Conservation (phyloP, 1,140 invertebrate genomes). For the Zaprionus africanus region DNA sequence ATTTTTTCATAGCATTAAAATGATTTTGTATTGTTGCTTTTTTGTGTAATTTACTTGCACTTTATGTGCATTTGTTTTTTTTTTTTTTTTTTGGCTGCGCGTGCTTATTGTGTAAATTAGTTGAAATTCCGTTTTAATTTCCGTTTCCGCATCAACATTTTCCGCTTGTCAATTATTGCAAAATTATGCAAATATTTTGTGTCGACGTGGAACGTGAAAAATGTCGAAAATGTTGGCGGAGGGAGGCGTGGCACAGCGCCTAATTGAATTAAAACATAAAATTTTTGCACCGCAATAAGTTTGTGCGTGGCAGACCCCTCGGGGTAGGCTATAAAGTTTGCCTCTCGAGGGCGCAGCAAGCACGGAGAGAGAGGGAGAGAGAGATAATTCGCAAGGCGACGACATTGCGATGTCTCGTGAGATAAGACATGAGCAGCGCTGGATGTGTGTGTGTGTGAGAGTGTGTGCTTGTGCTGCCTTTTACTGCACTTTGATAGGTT, state of each 20-base stretch:
- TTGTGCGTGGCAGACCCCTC: slow-evolving; percentile 33
- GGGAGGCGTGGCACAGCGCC: slow-evolving; percentile 38
- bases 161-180: slow-evolving; percentile 80
- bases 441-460: slow-evolving; percentile 2
- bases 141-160: slow-evolving; percentile 77
- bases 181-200: slow-evolving; percentile 78
- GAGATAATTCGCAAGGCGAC: slow-evolving; percentile 11
- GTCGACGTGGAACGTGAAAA: slow-evolving; percentile 44
- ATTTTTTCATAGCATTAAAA: slow-evolving; percentile 7
- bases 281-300: slow-evolving; percentile 74
- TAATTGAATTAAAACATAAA: slow-evolving; percentile 82
- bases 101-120: slow-evolving; percentile 53
- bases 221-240: slow-evolving; percentile 59
- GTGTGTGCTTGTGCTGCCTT: slow-evolving; percentile 2
- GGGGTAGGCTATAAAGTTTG: slow-evolving; percentile 63
- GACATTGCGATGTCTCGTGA: slow-evolving; percentile 26
- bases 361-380: background rate
- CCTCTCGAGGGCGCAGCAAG: background rate
- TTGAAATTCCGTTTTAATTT: slow-evolving; percentile 79
- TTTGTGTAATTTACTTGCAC: slow-evolving; percentile 22
- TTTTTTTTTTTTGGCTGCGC: slow-evolving; percentile 12
- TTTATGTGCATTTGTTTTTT: slow-evolving; percentile 13
- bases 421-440: slow-evolving; percentile 33
- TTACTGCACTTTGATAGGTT: slow-evolving; percentile 29
- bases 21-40: slow-evolving; percentile 6